Evolutionary conservation across 2,888 invertebrate species (phyloP), one percentile per base, ranked within the genome.

Genomic region (Notodonta dromedarius): DNA sequence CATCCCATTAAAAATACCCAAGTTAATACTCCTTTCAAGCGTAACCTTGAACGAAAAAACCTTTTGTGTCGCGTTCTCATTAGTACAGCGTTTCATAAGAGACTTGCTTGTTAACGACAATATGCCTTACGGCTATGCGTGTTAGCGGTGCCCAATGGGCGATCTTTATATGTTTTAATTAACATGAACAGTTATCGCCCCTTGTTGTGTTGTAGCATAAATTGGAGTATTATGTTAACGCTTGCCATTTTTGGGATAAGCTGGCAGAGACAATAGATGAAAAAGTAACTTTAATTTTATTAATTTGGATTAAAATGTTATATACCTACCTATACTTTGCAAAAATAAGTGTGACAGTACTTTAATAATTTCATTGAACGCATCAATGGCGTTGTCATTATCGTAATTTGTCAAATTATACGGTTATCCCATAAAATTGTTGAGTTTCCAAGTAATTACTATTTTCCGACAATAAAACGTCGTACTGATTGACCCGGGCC

Each of bases 111-210:
- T 46, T 46, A 46, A 46, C 46, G 46, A 46, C 13, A 46, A 46
- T 46, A 46, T n/a, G 46, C 13, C 46, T 46, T n/a, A 11, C 42
- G 11, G 42, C 46, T 46, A 12, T n/a, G 81, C 83, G 82, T 83
- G 83, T 71, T 70, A 51, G 66, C 58, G 61, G 67, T 70, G 78
- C 68, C 69, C 67, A 61, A 57, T 60, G 71, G 73, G 74, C 78
- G 79, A 81, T 84, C 77, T 85, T 83, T 82, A 80, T 79, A 78
- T 72, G 24, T 74, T 76, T 82, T 78, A 82, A 85, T 85, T 85
- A 82, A 78, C 80, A 80, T 81, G 80, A 80, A 74, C 79, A 78
- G 73, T 79, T 78, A 80, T 80, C 69, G 77, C 70, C 63, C 67
- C 60, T 55, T 64, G 66, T 67, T 67, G 70, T 73, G 46, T 5